A percentile compares a stretch with the other conserved stretches of the same genome.
Evolutionary conservation across 2,797 vertebrate species (phyloP).

Genomic region (Dermochelys coriacea): DNA sequence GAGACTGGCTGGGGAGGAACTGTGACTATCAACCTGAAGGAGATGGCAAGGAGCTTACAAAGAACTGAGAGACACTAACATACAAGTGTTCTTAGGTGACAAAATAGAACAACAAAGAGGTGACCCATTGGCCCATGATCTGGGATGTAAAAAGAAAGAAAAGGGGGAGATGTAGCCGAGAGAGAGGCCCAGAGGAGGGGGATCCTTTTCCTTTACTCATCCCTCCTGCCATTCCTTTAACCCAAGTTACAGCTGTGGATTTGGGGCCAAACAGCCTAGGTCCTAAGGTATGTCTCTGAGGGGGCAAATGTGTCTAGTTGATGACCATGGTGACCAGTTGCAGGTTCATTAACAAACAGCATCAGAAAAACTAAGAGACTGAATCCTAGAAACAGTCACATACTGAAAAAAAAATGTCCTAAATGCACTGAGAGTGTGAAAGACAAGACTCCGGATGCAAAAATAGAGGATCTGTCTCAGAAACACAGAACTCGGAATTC

Average conservation of each 20-base stretch:
- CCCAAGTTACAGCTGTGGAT: background rate
- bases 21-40: background rate
- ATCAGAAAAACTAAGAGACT: background rate
- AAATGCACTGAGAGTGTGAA: background rate
- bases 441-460: background rate
- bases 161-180: background rate
- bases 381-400: background rate
- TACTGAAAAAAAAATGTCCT: background rate
- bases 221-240: background rate
- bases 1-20: background rate
- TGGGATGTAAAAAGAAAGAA: background rate
- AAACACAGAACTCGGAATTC: background rate
- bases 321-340: background rate
- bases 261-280: background rate
- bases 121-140: background rate
- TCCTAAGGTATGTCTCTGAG: background rate
- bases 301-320: background rate
- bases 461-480: constrained; percentile 10
- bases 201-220: background rate
- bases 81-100: background rate
- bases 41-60: background rate
- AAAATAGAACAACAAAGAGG: background rate
- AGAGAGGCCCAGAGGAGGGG: background rate
- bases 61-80: background rate
- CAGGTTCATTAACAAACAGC: background rate